Conservation (phyloP, 2,797 vertebrate genomes). For the Orientallactaga sibirica region DNA sequence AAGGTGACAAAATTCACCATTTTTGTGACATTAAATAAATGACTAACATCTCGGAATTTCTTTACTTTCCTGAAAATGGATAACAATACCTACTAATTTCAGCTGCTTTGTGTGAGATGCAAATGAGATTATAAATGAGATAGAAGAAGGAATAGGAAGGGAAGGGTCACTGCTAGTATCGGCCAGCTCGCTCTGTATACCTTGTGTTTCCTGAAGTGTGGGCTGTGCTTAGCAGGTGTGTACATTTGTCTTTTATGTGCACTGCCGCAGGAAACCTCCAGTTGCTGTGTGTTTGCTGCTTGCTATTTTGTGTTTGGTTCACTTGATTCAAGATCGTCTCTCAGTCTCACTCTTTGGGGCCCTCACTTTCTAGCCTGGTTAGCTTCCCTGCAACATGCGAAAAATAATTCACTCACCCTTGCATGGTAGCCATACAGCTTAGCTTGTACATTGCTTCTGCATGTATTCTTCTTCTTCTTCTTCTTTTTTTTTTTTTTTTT, state of each 20-base stretch:
- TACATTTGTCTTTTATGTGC: background rate
- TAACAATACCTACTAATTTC: background rate
- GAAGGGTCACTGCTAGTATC: background rate
- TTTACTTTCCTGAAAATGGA: constrained; percentile 26
- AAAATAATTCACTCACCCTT: background rate
- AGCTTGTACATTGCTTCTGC: background rate
- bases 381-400: too few relatives aligned
- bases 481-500: too few relatives aligned
- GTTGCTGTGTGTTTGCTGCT: background rate
- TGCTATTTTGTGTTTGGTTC: constrained; percentile 15
- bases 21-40: background rate
- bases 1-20: background rate
- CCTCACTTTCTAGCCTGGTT: background rate
- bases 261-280: background rate
- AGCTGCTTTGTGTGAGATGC: background rate
- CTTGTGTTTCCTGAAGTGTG: background rate
- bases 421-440: background rate
- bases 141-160: background rate
- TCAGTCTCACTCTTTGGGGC: background rate
- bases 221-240: background rate
- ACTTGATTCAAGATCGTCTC: background rate
- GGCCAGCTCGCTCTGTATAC: background rate
- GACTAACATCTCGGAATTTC: background rate
- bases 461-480: background rate
- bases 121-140: background rate